A percentile compares a stretch with the other conserved stretches of the same genome.
phyloP scores from a whole-genome alignment of 2,113 vertebrate genomes.

The Heteronetta atricapilla region DNA sequence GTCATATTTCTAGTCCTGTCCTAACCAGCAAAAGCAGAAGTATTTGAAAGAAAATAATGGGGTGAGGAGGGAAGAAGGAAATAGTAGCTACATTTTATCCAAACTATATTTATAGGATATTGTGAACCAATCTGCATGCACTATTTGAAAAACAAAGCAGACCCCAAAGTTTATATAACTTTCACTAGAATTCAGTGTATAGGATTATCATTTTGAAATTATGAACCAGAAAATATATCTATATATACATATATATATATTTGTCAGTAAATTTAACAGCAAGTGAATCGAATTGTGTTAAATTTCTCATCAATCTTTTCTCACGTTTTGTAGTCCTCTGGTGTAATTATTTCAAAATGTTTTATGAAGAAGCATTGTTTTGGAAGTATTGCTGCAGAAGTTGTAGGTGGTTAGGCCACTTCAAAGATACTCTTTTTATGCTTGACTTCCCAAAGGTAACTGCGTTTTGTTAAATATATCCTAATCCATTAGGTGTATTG shows the following conservation, averaged over 20 bases:
- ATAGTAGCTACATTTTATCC: background rate
- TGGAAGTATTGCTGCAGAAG: background rate
- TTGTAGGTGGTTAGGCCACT: background rate
- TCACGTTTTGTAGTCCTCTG: background rate
- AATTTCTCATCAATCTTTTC: background rate
- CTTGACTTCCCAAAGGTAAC: background rate
- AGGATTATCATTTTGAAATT: background rate
- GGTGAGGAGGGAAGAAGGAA: background rate
- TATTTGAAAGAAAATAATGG: background rate
- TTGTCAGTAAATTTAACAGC: background rate
- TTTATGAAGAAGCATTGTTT: background rate
- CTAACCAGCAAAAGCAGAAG: conserved; percentile 38
- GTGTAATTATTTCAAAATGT: background rate
- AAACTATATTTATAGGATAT: background rate
- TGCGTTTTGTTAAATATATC: background rate
- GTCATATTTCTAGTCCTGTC: conserved; percentile 9
- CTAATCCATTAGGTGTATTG: background rate
- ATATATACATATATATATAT: no score
- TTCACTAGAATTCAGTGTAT: background rate
- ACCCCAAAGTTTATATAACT: background rate
- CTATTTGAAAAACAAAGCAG: background rate
- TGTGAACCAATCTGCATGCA: background rate
- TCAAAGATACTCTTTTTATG: background rate
- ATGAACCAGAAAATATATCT: background rate
- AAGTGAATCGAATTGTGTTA: background rate